These are phyloP conservation scores for Rhincodon typus DNA, from an alignment of 2,797 vertebrate genomes.

Conservation along the genomic window DNA sequence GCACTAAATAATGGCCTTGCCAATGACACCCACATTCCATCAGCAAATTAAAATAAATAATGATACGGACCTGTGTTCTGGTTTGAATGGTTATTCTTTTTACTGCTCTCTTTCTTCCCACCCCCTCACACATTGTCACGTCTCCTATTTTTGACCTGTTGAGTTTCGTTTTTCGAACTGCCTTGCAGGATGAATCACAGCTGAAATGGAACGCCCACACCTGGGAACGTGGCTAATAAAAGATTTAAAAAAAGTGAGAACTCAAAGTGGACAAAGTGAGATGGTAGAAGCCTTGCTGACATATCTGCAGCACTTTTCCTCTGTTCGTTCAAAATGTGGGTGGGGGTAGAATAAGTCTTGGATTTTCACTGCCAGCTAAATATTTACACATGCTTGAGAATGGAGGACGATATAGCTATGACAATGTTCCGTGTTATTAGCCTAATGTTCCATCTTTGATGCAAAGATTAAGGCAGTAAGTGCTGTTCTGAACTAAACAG, in stretches of 20 bases:
- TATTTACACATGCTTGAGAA: background rate
- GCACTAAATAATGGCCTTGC: too few relatives aligned
- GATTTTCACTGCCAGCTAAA: background rate
- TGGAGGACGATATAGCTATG: background rate
- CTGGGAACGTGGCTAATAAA: background rate
- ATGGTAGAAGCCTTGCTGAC: background rate
- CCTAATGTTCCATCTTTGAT: background rate
- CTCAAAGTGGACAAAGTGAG: background rate
- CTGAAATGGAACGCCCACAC: background rate
- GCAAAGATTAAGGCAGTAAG: background rate
- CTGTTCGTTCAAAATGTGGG: background rate
- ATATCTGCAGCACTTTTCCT: background rate
- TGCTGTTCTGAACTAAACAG: background rate
- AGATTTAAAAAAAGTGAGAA: background rate
- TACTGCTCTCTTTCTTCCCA: background rate
- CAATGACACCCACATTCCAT: too few relatives aligned
- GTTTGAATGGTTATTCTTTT: background rate
- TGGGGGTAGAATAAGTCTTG: background rate
- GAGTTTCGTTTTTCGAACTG: background rate
- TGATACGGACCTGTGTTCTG: background rate
- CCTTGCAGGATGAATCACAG: conserved; percentile 12
- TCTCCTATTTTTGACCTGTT: background rate
- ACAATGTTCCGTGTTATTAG: background rate
- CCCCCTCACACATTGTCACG: background rate
- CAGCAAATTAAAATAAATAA: too few relatives aligned